Evolutionary conservation across 23 tunicate species (phyloP), one percentile per base, ranked within the genome.

Genomic region (Phallusia fumigata): DNA sequence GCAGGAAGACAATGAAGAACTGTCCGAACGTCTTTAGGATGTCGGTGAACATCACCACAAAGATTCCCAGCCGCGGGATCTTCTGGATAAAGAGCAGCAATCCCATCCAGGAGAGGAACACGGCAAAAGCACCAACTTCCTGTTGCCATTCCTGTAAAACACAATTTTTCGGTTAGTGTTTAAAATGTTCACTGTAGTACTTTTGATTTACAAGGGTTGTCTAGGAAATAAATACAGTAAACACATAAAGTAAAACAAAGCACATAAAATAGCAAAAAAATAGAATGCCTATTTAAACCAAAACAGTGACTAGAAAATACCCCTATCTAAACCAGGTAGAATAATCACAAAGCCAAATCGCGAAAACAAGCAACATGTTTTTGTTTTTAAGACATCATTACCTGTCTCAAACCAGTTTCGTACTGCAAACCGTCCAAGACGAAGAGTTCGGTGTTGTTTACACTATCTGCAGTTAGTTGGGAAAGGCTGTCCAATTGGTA

Each of bases 81-180:
- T 96, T 96, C 76, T 91, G 99, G 18, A 96, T 96, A 79, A 96
- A 96, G 33, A 96, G 97, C 18, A 96, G 79, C 18, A 96, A 64
- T 19, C 87, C 99, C 99, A 96, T 96, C 99, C 99, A 96, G 24
- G 99, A 88, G 30, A 96, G 85, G 52, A 91, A 96, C 28, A 96
- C 79, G 8, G 99, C 92, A 74, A 91, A 88, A 0, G 99, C 99
- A 30, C 99, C 99, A n/a, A 91, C 74, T 36, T 96, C 96, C 53
- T 88, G 90, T 77, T 96, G 99, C 99, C 99, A 96, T 64, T 85
- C 98, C 98, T 94, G 78, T 0, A 81, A 76, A 58, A 8, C 26
- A 58, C 5, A 24, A 1, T 6, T 16, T 40, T 40, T 40, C 8
- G 5, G 47, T 40, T 40, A 40, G n/a, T n/a, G n/a, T n/a, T n/a